Percentiles rank a stretch among this genome's conserved stretches.
Evolutionary conservation across 2,113 vertebrate genomes (phyloP).

Genomic region (Gadus macrocephalus): DNA sequence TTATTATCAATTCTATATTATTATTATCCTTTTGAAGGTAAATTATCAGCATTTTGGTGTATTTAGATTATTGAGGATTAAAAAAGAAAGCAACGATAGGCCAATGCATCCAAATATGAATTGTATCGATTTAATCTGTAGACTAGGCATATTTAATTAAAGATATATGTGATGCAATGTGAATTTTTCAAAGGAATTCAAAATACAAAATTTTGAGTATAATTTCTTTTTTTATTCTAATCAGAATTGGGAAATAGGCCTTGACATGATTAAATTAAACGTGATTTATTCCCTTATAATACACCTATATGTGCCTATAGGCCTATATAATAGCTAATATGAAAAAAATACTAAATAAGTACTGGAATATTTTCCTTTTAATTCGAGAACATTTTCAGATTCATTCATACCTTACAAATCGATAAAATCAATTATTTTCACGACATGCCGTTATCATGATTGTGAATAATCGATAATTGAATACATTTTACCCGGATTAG

Average conservation of each 20-base stretch:
- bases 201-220: too few species aligned
- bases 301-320: not conserved
- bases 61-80: too few species aligned
- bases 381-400: conserved; percentile 9
- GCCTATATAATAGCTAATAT: not conserved
- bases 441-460: conserved; percentile 35
- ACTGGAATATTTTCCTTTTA: conserved; percentile 18
- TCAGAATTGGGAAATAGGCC: not conserved
- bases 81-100: too few species aligned
- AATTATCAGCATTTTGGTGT: too few species aligned
- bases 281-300: not conserved
- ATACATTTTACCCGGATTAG: conserved; percentile 44
- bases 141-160: too few species aligned
- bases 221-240: not conserved
- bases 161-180: too few species aligned
- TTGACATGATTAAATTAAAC: not conserved
- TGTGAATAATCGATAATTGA: conserved; percentile 58
- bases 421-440: conserved; percentile 61
- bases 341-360: conserved; percentile 20
- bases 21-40: too few species aligned
- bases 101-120: too few species aligned
- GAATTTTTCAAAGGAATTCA: too few species aligned
- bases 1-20: too few species aligned
- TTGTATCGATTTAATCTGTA: too few species aligned
- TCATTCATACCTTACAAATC: conserved; percentile 45